Evolutionary conservation across 2,797 vertebrate genomes (phyloP), one percentile per base, ranked within the genome.

Genomic region (Takifugu rubripes): DNA sequence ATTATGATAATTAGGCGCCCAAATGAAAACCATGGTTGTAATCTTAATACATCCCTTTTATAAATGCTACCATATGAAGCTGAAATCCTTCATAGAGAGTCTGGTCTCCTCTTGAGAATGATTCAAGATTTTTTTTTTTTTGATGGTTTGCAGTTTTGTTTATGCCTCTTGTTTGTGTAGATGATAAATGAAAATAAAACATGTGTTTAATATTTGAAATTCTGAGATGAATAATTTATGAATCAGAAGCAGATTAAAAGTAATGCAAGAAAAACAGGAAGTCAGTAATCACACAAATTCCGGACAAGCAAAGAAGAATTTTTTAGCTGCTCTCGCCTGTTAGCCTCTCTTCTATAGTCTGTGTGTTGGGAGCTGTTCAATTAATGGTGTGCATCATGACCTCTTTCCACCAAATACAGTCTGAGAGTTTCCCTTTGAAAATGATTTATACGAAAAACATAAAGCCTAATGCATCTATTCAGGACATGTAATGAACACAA

Each of bases 111-210:
- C 81, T 61, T 62, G 74, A 77, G 88, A 89, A 79, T 47, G 66
- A 79, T 84, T 46, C 17, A n/a, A 46, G 16, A 2, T 21, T n/a
- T 46, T 46, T 44, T 15, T 44, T 17, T 44, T 82, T 88, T 77
- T 69, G 82, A 54, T 81, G 77, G 79, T 85, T 88, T 82, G 79
- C 84, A 84, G 69, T 87, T 90, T 88, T 87, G 79, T 87, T 89
- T 84, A 71, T 66, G 78, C 81, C 66, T 78, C 84, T 88, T 90
- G 83, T 90, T 91, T 88, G 85, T 88, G 84, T 82, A 72, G 80
- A 81, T 87, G 88, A 92, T 91, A 88, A 91, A 89, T 90, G 45
- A 89, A 90, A 91, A 90, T 65, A 92, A 91, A 88, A 89, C 86
- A 91, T 64, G 68, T 64, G 45, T 89, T 91, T 85, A 89, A 91